phyloP scores from a whole-genome alignment of 2,888 invertebrate genomes.

The Byasa hedistus region DNA sequence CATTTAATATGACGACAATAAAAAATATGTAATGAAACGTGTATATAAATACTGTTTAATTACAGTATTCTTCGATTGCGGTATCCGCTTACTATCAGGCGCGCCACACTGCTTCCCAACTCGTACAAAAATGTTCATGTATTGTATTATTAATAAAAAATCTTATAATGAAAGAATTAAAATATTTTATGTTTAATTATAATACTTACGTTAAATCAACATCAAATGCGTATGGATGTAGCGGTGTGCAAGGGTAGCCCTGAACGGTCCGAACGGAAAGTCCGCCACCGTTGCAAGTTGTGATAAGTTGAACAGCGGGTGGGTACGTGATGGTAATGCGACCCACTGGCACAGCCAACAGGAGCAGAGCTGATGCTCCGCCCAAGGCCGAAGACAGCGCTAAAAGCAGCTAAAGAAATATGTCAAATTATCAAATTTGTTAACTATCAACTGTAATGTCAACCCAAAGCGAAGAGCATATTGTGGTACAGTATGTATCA shows the following conservation, averaged over 20 bases:
- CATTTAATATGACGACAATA: too few relatives aligned
- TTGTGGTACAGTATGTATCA: too few relatives aligned
- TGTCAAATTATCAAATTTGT: too few relatives aligned
- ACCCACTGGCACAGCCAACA: conserved; percentile 86
- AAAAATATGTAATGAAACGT: too few relatives aligned
- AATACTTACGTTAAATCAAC: conserved; percentile 70
- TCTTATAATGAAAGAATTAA: too few relatives aligned
- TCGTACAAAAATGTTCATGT: background rate
- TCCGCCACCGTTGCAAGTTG: conserved; percentile 68
- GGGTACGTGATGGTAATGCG: conserved; percentile 84
- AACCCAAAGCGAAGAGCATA: too few relatives aligned
- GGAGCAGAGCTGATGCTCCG: conserved; percentile 83
- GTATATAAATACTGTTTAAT: too few relatives aligned
- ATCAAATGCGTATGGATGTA: conserved; percentile 68
- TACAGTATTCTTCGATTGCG: too few relatives aligned
- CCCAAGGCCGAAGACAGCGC: conserved; percentile 84
- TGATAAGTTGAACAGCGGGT: conserved; percentile 78
- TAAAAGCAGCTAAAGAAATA: conserved; percentile 78
- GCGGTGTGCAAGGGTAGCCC: conserved; percentile 72
- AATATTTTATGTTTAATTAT: background rate
- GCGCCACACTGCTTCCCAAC: too few relatives aligned
- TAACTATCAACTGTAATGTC: too few relatives aligned
- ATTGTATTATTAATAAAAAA: too few relatives aligned
- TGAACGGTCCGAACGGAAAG: conserved; percentile 66
- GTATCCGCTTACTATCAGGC: too few relatives aligned